Evolutionary conservation across 1,140 invertebrate genomes (phyloP).

Genomic region (Andricus grossulariae): DNA sequence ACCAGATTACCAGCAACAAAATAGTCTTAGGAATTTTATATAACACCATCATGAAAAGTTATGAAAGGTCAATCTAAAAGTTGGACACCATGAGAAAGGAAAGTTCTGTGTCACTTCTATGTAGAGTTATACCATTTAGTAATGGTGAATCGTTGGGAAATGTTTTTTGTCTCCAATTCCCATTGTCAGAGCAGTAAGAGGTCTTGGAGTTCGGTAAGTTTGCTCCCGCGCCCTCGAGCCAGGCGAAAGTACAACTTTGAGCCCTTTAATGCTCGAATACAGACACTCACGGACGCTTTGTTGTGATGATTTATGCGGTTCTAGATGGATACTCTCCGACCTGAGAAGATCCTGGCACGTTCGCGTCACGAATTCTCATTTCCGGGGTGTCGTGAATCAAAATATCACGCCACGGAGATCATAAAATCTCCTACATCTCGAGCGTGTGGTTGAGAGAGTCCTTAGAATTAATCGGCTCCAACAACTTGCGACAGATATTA

Average conservation of each 20-base stretch:
- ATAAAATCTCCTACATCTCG: conserved; percentile 24
- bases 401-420: conserved; percentile 27
- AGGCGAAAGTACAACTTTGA: conserved; percentile 25
- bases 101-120: conserved; percentile 4
- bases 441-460: conserved; percentile 14
- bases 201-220: not conserved
- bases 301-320: conserved; percentile 20
- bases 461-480: not conserved
- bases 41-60: conserved; percentile 4
- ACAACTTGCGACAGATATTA: conserved; percentile 13
- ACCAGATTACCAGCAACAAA: not conserved
- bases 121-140: not conserved
- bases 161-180: conserved; percentile 20
- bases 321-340: conserved; percentile 24
- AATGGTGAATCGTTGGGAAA: conserved; percentile 25
- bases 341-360: conserved; percentile 29
- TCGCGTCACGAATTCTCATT: conserved; percentile 30
- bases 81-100: conserved; percentile 28
- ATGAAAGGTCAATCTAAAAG: conserved; percentile 26
- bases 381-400: conserved; percentile 30
- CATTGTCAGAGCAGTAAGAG: not conserved
- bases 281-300: conserved; percentile 30
- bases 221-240: conserved; percentile 22
- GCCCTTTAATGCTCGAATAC: conserved; percentile 21
- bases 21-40: conserved; percentile 1